A percentile compares a stretch with the other conserved stretches of the same genome.
phyloP scores from a whole-genome alignment of 2,888 invertebrate genomes.

The Meteorus colon region DNA sequence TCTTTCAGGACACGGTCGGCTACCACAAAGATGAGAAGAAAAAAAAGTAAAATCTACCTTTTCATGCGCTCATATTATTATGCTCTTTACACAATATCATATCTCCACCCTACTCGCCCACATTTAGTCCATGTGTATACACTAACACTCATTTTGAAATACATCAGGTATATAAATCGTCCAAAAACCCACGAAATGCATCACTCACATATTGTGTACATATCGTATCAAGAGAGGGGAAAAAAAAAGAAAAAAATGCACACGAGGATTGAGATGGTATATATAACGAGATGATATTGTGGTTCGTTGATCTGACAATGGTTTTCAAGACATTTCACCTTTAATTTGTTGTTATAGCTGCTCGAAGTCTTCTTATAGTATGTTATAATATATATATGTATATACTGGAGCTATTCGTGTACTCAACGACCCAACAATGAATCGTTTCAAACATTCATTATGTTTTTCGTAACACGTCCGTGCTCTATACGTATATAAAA shows the following conservation, averaged over 20 bases:
- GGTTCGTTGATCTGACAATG: constrained; percentile 36
- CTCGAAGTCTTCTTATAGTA: constrained; percentile 55
- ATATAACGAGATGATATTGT: constrained; percentile 36
- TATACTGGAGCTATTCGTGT: constrained; percentile 56
- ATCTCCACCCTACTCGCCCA: constrained; percentile 54
- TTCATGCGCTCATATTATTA: constrained; percentile 68
- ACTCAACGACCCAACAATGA: constrained; percentile 41
- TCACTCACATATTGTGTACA: constrained; percentile 8
- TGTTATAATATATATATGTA: constrained; percentile 39
- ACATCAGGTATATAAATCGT: constrained; percentile 21
- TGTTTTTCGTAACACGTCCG: constrained; percentile 67
- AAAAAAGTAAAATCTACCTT: constrained; percentile 64
- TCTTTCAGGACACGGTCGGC: constrained; percentile 71
- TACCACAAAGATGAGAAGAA: constrained; percentile 56
- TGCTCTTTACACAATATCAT: constrained; percentile 71
- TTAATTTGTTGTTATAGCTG: constrained; percentile 73
- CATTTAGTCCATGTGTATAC: constrained; percentile 37
- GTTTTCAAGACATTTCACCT: constrained; percentile 53
- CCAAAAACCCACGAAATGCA: constrained; percentile 4
- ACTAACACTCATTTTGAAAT: constrained; percentile 12
- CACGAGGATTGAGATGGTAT: constrained; percentile 32
- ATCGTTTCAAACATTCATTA: constrained; percentile 71
- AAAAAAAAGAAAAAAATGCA: constrained; percentile 1
- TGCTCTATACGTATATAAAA: constrained; percentile 7
- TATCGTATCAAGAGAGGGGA: neutral